Conservation (phyloP, 1,140 invertebrate genomes). For the Drosophila paulistorum region DNA sequence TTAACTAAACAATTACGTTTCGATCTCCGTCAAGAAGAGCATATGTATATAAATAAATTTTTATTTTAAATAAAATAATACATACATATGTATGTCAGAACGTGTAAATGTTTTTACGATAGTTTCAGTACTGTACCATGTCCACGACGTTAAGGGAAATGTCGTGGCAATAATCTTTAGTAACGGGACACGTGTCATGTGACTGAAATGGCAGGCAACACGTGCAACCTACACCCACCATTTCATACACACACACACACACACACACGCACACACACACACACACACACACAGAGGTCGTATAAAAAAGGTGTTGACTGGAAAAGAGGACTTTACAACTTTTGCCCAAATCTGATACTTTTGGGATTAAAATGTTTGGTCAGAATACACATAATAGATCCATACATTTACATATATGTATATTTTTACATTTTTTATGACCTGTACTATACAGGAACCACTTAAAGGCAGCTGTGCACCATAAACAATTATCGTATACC, state of each 20-base stretch:
- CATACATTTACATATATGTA: no score
- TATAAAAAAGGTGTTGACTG: constrained; percentile 57
- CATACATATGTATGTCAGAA: no score
- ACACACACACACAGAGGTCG: constrained; percentile 4
- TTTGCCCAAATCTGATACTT: constrained; percentile 33
- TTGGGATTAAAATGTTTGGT: no score
- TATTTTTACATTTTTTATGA: no score
- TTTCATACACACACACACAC: neutral
- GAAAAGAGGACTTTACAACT: constrained; percentile 25
- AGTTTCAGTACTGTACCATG: constrained; percentile 49
- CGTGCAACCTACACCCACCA: neutral
- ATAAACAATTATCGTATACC: constrained; percentile 4
- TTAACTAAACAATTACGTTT: constrained; percentile 33
- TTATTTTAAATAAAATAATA: no score
- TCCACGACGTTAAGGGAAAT: constrained; percentile 9
- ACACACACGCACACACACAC: no score
- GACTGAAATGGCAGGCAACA: constrained; percentile 47
- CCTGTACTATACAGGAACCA: constrained; percentile 47
- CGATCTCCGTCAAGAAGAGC: no score
- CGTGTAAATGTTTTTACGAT: constrained; percentile 6
- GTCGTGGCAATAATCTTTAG: constrained; percentile 46
- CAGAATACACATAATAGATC: no score
- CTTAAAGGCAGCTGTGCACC: constrained; percentile 23
- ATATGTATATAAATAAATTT: no score
- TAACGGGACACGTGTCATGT: constrained; percentile 54